Conservation (phyloP, 1,140 invertebrate species). For the Drosophila burlai region DNA sequence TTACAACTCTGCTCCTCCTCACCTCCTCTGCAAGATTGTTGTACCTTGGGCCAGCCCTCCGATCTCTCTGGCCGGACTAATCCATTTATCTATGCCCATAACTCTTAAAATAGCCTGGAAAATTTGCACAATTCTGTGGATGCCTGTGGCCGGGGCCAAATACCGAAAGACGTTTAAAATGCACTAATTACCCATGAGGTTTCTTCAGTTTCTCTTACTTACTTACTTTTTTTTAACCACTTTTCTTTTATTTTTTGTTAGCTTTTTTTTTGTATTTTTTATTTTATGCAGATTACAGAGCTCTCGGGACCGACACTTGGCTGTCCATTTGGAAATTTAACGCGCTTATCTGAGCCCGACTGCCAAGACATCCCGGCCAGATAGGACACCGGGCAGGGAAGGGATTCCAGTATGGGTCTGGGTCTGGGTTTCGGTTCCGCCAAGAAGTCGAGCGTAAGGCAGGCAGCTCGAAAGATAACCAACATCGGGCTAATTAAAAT, state of each 20-base stretch:
- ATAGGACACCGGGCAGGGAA: conserved; percentile 25
- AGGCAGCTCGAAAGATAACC: conserved; percentile 70
- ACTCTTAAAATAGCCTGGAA: conserved; percentile 83
- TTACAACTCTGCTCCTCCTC: conserved; percentile 20
- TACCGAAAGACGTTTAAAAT: conserved; percentile 83
- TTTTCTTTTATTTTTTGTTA: conserved; percentile 36
- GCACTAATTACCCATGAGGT: conserved; percentile 83
- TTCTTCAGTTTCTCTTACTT: conserved; percentile 47
- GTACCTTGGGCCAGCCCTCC: conserved; percentile 19
- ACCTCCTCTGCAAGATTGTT: conserved; percentile 41
- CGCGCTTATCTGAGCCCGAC: conserved; percentile 75
- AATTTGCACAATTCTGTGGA: conserved; percentile 57
- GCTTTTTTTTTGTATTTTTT: background rate
- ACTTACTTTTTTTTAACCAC: conserved; percentile 14
- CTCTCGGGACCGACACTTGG: conserved; percentile 67
- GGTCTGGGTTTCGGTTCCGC: conserved; percentile 3
- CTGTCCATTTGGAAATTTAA: conserved; percentile 82
- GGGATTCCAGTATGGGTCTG: background rate
- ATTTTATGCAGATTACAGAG: conserved; percentile 76
- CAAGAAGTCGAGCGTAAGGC: conserved; percentile 81
- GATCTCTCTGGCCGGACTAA: conserved; percentile 49
- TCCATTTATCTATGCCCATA: conserved; percentile 85
- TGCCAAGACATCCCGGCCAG: conserved; percentile 58
- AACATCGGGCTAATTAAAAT: conserved; percentile 79
- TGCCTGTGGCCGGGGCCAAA: conserved; percentile 54